Evolutionary conservation across 2,113 vertebrate species (phyloP), one percentile per base, ranked within the genome.

Genomic region (Aplodontia rufa): DNA sequence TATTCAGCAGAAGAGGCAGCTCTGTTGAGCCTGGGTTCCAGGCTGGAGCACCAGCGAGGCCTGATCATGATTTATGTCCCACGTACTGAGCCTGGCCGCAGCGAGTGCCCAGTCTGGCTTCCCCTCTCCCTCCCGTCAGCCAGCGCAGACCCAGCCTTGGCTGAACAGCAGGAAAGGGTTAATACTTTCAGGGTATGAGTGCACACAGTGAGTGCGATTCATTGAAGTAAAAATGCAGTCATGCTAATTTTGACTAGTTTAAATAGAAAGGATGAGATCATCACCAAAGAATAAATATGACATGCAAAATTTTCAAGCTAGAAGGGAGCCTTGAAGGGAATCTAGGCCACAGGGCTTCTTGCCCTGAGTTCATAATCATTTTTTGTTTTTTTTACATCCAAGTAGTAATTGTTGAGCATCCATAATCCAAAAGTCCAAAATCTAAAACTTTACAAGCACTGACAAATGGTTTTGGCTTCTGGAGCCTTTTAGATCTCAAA

Each of bases 1-100:
- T 93, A 83, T 95, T 93, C 88, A 96, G 94, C 92, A 97, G 78
- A 32, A 72, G 72, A 90, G 75, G 81, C 69, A 37, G 66, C 42
- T 83, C 72, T 94, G 78, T 55, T 72, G 76, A 74, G 71, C 76
- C 74, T 3, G 47, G 72, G 42, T 37, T 93, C 72, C 30, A 9
- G 76, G 76, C 32, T 0, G 2, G 68, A 55, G 74, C 58, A 24
- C 68, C 28, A 0, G 28, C 49, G 72, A 62, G 13, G 58, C 32
- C 84, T 74, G 32, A 64, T 51, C 62, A 51, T 69, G 92, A 85
- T 79, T 79, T 79, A 88, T 6, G 14, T 16, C 83, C 14, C 0
- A 13, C 64, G 87, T 71, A 64, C 62, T 6, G 42, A 45, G 49
- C 37, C 45, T 0, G 0, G 76, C 81, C 17, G 3, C 66, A 85